Percentiles rank a stretch among this genome's conserved stretches.
Conservation (phyloP, 2,888 invertebrate genomes). For the Xestia sexstrigata region DNA sequence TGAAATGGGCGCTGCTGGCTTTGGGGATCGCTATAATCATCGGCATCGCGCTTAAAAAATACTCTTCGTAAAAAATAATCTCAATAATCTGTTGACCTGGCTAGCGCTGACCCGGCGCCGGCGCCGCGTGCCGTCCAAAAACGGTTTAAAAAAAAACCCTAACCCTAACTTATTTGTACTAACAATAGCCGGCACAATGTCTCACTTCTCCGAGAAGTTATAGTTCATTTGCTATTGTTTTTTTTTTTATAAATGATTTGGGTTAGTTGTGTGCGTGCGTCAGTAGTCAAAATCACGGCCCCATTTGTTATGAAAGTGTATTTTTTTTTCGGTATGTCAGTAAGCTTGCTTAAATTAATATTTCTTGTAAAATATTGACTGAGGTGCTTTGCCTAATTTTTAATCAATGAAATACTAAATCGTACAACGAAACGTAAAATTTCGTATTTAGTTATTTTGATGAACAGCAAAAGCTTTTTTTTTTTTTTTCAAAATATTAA, state of each 20-base stretch:
- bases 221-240: not conserved
- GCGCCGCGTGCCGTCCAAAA: not conserved
- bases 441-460: not conserved
- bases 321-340: slow-evolving; percentile 1
- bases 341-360: slow-evolving; percentile 3
- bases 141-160: not conserved
- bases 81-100: too few relatives aligned
- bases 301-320: slow-evolving; percentile 9
- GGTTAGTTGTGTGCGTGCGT: not conserved
- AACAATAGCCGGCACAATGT: not conserved
- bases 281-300: slow-evolving; percentile 30
- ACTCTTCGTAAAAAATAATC: not conserved
- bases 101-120: not conserved
- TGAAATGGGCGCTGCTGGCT: slow-evolving; percentile 8
- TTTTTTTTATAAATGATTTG: slow-evolving; percentile 14
- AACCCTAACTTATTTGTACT: not conserved
- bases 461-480: slow-evolving; percentile 1
- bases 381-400: not conserved
- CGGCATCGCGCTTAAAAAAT: not conserved
- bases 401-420: not conserved
- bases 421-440: not conserved
- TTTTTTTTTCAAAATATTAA: too few relatives aligned
- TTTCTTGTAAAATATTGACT: slow-evolving; percentile 7
- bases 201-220: not conserved
- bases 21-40: not conserved